Evolutionary conservation across 2,797 vertebrate species (phyloP).

Genomic region (Sebastes ruberrimus): DNA sequence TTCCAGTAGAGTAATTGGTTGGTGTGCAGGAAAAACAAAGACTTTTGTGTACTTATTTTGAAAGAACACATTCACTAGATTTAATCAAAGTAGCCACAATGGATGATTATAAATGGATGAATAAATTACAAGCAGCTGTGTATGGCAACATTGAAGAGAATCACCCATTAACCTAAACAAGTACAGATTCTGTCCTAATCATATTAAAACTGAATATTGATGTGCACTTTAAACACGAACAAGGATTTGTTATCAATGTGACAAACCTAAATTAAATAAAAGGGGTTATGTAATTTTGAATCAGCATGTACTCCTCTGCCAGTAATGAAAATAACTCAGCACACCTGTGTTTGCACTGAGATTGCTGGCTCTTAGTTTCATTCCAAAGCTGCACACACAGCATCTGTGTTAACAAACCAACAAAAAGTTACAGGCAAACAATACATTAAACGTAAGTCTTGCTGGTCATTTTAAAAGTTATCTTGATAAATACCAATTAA

Average conservation of each 20-base stretch:
- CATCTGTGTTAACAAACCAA: conserved; percentile 9
- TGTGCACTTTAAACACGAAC: neutral
- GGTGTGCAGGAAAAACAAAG: neutral
- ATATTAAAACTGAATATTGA: neutral
- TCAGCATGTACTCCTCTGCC: neutral
- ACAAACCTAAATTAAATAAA: neutral
- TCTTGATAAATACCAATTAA: conserved; percentile 13
- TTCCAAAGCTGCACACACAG: neutral
- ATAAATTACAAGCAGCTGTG: conserved; percentile 1
- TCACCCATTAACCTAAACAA: conserved; percentile 1
- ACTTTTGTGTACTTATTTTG: neutral
- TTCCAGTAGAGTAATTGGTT: neutral
- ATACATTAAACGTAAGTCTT: neutral
- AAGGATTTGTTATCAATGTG: neutral
- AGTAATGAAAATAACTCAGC: conserved; percentile 4
- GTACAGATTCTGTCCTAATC: neutral
- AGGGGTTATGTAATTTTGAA: neutral
- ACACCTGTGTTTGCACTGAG: conserved; percentile 34
- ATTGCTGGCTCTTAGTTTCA: neutral
- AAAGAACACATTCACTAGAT: neutral
- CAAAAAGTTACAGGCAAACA: neutral
- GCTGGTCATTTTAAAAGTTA: neutral
- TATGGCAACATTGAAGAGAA: neutral
- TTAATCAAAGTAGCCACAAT: neutral
- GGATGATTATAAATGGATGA: neutral